These are phyloP conservation scores for Neosilurus mollespiculum DNA, from an alignment of 2,797 vertebrate genomes.

Conservation along the genomic window DNA sequence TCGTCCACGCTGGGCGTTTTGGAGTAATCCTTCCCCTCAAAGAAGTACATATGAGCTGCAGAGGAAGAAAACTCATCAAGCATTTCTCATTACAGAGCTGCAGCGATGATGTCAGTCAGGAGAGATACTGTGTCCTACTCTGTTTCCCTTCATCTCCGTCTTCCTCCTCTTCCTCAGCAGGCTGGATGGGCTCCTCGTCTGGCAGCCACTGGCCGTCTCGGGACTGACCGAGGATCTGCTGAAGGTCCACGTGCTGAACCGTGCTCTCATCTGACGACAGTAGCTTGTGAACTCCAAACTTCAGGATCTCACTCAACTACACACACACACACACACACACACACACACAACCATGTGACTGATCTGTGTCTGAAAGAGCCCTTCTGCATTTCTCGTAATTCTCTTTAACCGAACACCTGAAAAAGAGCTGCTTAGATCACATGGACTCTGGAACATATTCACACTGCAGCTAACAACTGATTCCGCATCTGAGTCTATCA, in stretches of 20 bases:
- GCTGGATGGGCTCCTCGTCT: constrained; percentile 57
- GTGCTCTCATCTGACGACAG: constrained; percentile 84
- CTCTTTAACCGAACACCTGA: no score
- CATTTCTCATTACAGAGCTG: not conserved
- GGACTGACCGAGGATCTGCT: constrained; percentile 81
- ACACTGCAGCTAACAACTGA: not conserved
- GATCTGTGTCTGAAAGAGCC: not conserved
- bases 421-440: no score
- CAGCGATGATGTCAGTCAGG: not conserved
- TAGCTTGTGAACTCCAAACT: constrained; percentile 89
- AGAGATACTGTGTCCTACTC: constrained; percentile 37
- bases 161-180: constrained; percentile 54
- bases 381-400: not conserved
- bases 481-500: no score
- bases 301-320: constrained; percentile 88
- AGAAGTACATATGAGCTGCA: constrained; percentile 89
- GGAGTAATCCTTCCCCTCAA: constrained; percentile 94
- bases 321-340: constrained; percentile 8
- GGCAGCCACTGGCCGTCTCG: constrained; percentile 75
- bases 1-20: constrained; percentile 83
- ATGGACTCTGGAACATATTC: not conserved
- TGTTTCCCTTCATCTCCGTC: constrained; percentile 50
- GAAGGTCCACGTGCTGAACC: constrained; percentile 78
- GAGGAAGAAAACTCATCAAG: constrained; percentile 18
- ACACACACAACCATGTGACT: not conserved